Evolutionary conservation across 2,797 vertebrate species (phyloP), one percentile per base, ranked within the genome.

Genomic region (Cryptoprocta ferox): DNA sequence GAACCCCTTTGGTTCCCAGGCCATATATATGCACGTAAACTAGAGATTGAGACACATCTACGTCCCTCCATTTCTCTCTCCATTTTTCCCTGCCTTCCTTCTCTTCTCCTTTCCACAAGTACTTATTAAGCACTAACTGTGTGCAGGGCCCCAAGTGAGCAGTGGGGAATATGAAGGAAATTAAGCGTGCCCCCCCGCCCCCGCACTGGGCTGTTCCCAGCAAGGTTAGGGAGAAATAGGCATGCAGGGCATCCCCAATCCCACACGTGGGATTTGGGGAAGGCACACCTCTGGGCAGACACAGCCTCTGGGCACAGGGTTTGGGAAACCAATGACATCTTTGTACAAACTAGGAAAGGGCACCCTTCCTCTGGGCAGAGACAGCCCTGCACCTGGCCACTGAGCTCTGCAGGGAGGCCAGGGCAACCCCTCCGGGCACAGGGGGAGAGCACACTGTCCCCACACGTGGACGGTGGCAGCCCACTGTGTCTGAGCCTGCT

Each of bases 21-120:
- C 32, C 11, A 0, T 2, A 1, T 18, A 4, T 3, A 30, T 0
- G 14, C 37, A 28, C 1, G 0, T 8, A 37, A 15, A 30, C n/a
- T 0, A 3, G 76, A 84, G 30, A 35, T 0, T 2, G 61, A 75
- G 35, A 18, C 4, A 3, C 0, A 1, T 8, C 56, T 2, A 0
- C 12, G 1, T 11, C 7, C 18, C 79, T 26, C 15, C 28, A 8
- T 24, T 26, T 7, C 7, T n/a, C 24, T 19, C 21, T 32, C 12
- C 48, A 1, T 16, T 28, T 18, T n/a, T 91, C 16, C 59, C 32
- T 76, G 35, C n/a, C 32, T 79, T 26, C 18, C 65, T 71, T 39
- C 39, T 16, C 13, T 21, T 59, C 35, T 78, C 7, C 45, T 48
- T 56, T 39, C 63, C 6, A 8, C 6, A 9, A 2, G 8, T 32